Evolutionary conservation across 1,140 invertebrate species (phyloP).

Genomic region (Drosophila azteca): DNA sequence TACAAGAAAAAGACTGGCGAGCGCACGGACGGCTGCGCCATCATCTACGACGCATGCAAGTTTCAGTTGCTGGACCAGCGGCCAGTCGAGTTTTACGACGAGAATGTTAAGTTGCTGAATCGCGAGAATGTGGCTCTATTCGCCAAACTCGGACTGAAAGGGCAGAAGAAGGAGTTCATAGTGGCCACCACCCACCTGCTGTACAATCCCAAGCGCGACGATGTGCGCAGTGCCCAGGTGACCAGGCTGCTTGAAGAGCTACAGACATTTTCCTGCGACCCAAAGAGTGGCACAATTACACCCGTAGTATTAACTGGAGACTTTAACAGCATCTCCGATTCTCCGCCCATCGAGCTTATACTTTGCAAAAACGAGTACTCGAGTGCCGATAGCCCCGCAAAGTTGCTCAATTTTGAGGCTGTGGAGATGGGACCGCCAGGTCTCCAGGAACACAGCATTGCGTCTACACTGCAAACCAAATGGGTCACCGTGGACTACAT

Average conservation of each 20-base stretch:
- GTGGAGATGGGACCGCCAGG: constrained; percentile 73
- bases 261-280: constrained; percentile 87
- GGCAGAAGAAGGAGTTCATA: constrained; percentile 85
- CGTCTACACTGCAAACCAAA: constrained; percentile 89
- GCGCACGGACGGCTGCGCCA: constrained; percentile 92
- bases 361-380: too few species aligned
- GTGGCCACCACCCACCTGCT: constrained; percentile 97
- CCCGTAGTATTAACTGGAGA: constrained; percentile 95
- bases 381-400: too few species aligned
- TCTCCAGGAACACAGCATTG: constrained; percentile 63
- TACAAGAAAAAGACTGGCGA: constrained; percentile 90
- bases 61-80: constrained; percentile 87
- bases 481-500: constrained; percentile 94
- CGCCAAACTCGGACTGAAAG: constrained; percentile 87
- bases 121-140: constrained; percentile 95
- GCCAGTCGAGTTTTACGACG: constrained; percentile 86
- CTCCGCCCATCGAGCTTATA: constrained; percentile 86
- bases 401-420: constrained; percentile 47
- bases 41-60: constrained; percentile 88
- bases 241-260: constrained; percentile 92
- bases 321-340: constrained; percentile 92
- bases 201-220: constrained; percentile 94
- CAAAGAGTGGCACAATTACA: constrained; percentile 55
- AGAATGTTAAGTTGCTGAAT: constrained; percentile 85
- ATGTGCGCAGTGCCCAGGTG: constrained; percentile 94